phyloP scores from a whole-genome alignment of 2,113 vertebrate genomes.

The Osmerus eperlanus region DNA sequence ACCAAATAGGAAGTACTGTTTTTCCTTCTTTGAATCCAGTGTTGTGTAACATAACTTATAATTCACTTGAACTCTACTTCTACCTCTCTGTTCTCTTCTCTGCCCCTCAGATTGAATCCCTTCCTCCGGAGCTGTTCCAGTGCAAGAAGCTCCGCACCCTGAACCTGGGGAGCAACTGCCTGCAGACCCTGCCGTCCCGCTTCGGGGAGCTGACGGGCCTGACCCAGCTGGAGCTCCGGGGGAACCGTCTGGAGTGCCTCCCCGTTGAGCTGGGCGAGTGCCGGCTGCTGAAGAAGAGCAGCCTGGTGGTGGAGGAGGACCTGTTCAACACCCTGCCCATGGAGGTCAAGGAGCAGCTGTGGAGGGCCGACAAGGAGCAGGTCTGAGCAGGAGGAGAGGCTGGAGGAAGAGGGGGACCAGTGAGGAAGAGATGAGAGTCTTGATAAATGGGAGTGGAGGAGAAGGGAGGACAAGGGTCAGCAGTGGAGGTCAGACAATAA shows the following conservation, averaged over 20 bases:
- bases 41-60: too few species aligned
- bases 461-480: neutral
- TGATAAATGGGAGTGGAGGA: neutral
- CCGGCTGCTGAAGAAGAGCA: constrained; percentile 84
- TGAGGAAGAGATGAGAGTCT: neutral
- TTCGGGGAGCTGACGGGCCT: constrained; percentile 89
- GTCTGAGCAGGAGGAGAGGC: constrained; percentile 67
- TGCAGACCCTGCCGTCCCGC: constrained; percentile 85
- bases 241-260: constrained; percentile 91
- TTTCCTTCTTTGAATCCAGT: too few species aligned
- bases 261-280: constrained; percentile 94
- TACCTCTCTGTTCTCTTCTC: neutral
- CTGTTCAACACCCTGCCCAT: constrained; percentile 90
- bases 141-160: constrained; percentile 92
- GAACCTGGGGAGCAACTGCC: constrained; percentile 91
- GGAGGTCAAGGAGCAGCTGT: constrained; percentile 92
- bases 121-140: constrained; percentile 94
- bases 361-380: constrained; percentile 91
- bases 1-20: too few species aligned
- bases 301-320: constrained; percentile 94
- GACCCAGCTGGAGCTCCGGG: constrained; percentile 90
- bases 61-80: neutral
- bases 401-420: neutral
- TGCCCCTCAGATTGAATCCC: constrained; percentile 81
- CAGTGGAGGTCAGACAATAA: neutral